Conservation (phyloP, 1,140 invertebrate genomes). For the Condylostylus longicornis region DNA sequence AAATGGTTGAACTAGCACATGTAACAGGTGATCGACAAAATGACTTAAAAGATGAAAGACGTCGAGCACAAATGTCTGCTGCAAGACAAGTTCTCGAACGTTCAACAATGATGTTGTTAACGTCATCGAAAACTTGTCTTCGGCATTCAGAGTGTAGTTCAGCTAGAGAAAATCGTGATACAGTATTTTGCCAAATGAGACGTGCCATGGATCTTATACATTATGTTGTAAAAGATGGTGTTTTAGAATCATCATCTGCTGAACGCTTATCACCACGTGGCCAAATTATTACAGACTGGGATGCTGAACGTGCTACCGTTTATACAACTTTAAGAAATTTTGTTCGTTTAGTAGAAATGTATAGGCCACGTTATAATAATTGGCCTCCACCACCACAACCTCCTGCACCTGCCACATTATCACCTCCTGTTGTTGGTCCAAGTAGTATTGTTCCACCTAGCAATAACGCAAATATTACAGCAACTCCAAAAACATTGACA, state of each 20-base stretch:
- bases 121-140: constrained; percentile 88
- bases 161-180: constrained; percentile 87
- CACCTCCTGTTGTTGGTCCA: too few relatives aligned
- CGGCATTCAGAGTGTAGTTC: constrained; percentile 88
- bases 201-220: constrained; percentile 95
- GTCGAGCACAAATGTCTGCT: constrained; percentile 88
- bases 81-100: constrained; percentile 87
- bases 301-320: constrained; percentile 52
- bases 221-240: constrained; percentile 89
- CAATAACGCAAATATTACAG: constrained; percentile 6
- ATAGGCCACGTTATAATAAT: constrained; percentile 6
- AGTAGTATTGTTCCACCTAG: too few relatives aligned
- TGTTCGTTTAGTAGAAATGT: constrained; percentile 67
- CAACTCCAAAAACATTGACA: constrained; percentile 3
- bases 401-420: too few relatives aligned
- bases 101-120: constrained; percentile 95
- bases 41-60: constrained; percentile 87
- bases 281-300: constrained; percentile 36
- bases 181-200: constrained; percentile 94
- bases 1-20: constrained; percentile 96
- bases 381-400: not conserved
- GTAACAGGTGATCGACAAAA: constrained; percentile 69
- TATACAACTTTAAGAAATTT: constrained; percentile 66
- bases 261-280: constrained; percentile 25
- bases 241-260: constrained; percentile 40